Percentiles rank a stretch among this genome's conserved stretches.
Evolutionary conservation across 2,113 vertebrate genomes (phyloP).

Genomic region (Hiodon alosoides): DNA sequence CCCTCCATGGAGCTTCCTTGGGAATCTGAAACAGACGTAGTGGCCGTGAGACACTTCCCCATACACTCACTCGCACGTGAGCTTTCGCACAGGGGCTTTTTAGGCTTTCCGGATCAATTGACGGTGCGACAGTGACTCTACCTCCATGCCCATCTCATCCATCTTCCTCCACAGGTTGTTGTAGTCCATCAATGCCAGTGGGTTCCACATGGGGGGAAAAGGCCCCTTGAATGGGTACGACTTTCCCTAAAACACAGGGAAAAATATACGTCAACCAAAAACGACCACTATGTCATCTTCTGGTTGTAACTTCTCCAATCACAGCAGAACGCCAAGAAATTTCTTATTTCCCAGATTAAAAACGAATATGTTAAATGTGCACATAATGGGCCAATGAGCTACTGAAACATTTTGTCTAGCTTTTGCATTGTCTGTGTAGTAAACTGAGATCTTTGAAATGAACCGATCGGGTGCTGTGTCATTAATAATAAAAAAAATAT

Average conservation of each 20-base stretch:
- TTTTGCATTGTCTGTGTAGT: too few relatives aligned
- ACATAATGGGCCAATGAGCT: too few relatives aligned
- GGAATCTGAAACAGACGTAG: conserved; percentile 72
- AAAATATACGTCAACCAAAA: not conserved
- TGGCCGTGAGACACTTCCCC: not conserved
- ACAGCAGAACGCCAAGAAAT: too few relatives aligned
- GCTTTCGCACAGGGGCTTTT: not conserved
- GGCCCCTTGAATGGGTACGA: conserved; percentile 79
- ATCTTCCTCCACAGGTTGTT: conserved; percentile 91
- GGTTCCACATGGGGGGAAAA: conserved; percentile 86
- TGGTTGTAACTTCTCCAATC: too few relatives aligned
- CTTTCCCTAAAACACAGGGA: conserved; percentile 72
- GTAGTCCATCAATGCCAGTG: conserved; percentile 77
- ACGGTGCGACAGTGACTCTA: conserved; percentile 41
- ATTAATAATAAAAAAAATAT: too few relatives aligned
- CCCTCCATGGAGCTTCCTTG: conserved; percentile 86
- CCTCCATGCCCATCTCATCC: conserved; percentile 92
- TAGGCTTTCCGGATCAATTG: not conserved
- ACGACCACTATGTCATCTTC: not conserved
- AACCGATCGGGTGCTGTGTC: too few relatives aligned
- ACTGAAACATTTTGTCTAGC: too few relatives aligned
- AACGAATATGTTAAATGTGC: too few relatives aligned
- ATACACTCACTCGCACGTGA: not conserved
- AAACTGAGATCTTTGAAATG: too few relatives aligned
- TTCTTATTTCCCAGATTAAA: too few relatives aligned